These are phyloP conservation scores for Drosophila aff. DNA, from an alignment of 1,140 invertebrate genomes.

Conservation along the genomic window DNA sequence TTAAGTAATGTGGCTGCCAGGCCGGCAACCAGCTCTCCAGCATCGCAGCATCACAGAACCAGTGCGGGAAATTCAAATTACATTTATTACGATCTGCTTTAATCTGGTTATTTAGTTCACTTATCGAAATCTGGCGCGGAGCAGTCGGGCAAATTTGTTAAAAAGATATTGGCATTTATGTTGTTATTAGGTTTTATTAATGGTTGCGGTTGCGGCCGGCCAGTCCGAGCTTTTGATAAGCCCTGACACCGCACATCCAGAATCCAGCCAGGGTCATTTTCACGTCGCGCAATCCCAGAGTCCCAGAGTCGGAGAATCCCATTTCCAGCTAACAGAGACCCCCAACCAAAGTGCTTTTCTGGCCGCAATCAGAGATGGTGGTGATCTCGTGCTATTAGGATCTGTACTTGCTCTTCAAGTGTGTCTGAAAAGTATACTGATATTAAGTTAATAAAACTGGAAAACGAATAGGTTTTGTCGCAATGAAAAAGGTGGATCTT, in stretches of 20 bases:
- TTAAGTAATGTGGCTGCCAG: constrained; percentile 67
- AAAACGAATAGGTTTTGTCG: no score
- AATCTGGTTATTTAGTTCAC: constrained; percentile 76
- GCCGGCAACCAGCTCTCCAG: constrained; percentile 1
- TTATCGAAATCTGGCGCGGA: constrained; percentile 64
- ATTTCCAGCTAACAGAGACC: constrained; percentile 61
- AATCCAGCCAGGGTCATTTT: constrained; percentile 48
- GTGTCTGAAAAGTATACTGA: not conserved
- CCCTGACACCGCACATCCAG: constrained; percentile 55
- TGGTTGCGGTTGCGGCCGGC: constrained; percentile 54
- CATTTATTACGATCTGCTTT: constrained; percentile 73
- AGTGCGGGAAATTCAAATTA: constrained; percentile 71
- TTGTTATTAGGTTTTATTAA: constrained; percentile 81
- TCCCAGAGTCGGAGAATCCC: constrained; percentile 32
- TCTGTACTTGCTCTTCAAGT: not conserved
- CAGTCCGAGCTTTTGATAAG: constrained; percentile 55
- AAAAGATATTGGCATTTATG: constrained; percentile 74
- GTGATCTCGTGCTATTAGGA: constrained; percentile 24
- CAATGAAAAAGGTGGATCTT: no score
- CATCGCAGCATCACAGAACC: not conserved
- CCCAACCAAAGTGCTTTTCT: constrained; percentile 2
- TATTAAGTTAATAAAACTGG: not conserved
- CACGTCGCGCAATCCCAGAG: constrained; percentile 51
- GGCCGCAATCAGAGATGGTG: constrained; percentile 44
- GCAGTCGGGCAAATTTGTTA: constrained; percentile 53